Conservation (phyloP, 2,797 vertebrate genomes). For the Spinibarbus caldwelli region DNA sequence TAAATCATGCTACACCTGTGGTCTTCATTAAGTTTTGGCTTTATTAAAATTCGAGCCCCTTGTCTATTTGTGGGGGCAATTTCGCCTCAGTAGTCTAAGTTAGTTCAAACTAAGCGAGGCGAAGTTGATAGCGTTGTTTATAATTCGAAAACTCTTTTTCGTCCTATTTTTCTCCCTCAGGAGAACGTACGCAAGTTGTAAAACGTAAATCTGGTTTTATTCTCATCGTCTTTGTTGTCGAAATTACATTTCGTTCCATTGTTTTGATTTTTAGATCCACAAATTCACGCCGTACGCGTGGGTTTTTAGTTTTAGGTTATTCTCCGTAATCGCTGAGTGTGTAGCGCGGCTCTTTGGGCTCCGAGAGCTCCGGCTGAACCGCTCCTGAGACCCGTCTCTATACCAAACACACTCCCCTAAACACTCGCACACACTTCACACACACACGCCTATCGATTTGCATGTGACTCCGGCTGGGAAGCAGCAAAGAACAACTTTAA, state of each 20-base stretch:
- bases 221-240: neutral
- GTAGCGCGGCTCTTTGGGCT: conserved; percentile 62
- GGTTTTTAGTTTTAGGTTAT: conserved; percentile 53
- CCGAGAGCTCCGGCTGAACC: conserved; percentile 72
- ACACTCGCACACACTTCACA: conserved; percentile 66
- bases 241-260: neutral
- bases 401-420: conserved; percentile 63
- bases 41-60: conserved; percentile 37
- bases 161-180: neutral
- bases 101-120: conserved; percentile 13
- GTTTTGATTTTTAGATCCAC: neutral
- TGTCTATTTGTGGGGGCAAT: conserved; percentile 38
- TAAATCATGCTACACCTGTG: conserved; percentile 40
- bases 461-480: conserved; percentile 81
- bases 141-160: conserved; percentile 1
- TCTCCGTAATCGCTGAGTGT: conserved; percentile 45
- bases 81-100: conserved; percentile 3
- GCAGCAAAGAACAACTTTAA: conserved; percentile 76
- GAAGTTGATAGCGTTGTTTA: conserved; percentile 51
- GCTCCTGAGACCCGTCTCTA: conserved; percentile 76
- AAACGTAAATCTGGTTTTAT: neutral
- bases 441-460: conserved; percentile 79
- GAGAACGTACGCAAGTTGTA: neutral
- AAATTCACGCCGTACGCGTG: neutral
- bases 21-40: conserved; percentile 35